phyloP scores from a whole-genome alignment of 2,888 invertebrate species.

The Linnaemya vulpina region DNA sequence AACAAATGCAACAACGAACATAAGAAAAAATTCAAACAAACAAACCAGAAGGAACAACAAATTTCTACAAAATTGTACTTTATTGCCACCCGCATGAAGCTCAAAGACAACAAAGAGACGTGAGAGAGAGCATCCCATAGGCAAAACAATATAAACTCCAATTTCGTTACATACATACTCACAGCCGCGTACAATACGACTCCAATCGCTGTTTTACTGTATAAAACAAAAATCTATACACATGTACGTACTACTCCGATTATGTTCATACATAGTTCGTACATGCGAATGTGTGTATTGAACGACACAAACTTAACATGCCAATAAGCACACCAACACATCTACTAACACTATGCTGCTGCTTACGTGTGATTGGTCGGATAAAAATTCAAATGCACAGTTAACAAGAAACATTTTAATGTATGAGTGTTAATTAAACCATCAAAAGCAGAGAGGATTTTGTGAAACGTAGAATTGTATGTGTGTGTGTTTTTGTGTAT shows the following conservation, averaged over 20 bases:
- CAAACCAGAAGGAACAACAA: conserved; percentile 48
- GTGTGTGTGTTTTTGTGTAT: neutral
- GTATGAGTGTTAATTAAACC: conserved; percentile 48
- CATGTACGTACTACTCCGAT: neutral
- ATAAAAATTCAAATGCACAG: conserved; percentile 67
- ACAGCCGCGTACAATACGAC: neutral
- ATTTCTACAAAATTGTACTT: conserved; percentile 40
- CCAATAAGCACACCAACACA: neutral
- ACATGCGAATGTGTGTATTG: neutral
- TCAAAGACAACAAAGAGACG: conserved; percentile 38
- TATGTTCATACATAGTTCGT: too few relatives aligned
- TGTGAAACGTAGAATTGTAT: neutral
- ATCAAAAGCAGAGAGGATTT: conserved; percentile 37
- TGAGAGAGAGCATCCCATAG: conserved; percentile 59
- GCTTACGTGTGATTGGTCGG: conserved; percentile 68
- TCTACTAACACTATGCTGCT: conserved; percentile 11
- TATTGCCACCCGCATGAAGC: conserved; percentile 58
- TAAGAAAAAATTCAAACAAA: conserved; percentile 47
- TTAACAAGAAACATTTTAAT: conserved; percentile 14
- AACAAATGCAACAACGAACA: conserved; percentile 30
- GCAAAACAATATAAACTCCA: conserved; percentile 68
- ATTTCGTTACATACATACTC: conserved; percentile 61
- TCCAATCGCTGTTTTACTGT: conserved; percentile 73
- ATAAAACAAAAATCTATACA: neutral
- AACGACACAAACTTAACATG: neutral